These are phyloP conservation scores for Pilophorus perplexus DNA, from an alignment of 2,888 invertebrate genomes.

Conservation along the genomic window DNA sequence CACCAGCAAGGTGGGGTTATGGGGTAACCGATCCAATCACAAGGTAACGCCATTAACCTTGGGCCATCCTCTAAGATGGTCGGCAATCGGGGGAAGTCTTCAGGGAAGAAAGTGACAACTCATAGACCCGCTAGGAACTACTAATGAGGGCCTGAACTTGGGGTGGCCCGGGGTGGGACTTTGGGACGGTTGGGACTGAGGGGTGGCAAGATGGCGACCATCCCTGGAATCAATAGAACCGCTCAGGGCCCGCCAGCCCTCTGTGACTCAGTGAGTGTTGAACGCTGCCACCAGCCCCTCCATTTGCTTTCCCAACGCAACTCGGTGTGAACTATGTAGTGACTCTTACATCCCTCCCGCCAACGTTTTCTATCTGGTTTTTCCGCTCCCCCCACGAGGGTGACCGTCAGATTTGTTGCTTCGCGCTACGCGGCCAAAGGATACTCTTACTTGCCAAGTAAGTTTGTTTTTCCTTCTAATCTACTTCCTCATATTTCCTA, in stretches of 20 bases:
- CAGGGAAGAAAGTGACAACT: constrained; percentile 23
- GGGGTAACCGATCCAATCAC: not conserved
- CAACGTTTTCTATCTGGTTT: constrained; percentile 10
- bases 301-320: constrained; percentile 39
- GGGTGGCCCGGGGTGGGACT: constrained; percentile 2
- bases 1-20: not conserved
- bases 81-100: too few species aligned
- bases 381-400: constrained; percentile 1
- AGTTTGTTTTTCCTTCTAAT: not conserved
- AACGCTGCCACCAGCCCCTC: constrained; percentile 30
- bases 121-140: constrained; percentile 22
- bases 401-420: constrained; percentile 17
- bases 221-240: constrained; percentile 43
- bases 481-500: constrained; percentile 1
- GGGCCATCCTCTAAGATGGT: too few species aligned
- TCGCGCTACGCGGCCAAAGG: constrained; percentile 2
- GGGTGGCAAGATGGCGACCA: constrained; percentile 39
- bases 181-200: constrained; percentile 4
- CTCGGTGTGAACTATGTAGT: constrained; percentile 39
- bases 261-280: constrained; percentile 41
- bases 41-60: constrained; percentile 1
- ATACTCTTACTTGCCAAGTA: constrained; percentile 29
- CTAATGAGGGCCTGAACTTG: constrained; percentile 30
- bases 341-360: constrained; percentile 11
- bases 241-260: constrained; percentile 33